A percentile compares a stretch with the other conserved stretches of the same genome.
Conservation (phyloP, 2,797 vertebrate species). For the Acanthiza pusilla region DNA sequence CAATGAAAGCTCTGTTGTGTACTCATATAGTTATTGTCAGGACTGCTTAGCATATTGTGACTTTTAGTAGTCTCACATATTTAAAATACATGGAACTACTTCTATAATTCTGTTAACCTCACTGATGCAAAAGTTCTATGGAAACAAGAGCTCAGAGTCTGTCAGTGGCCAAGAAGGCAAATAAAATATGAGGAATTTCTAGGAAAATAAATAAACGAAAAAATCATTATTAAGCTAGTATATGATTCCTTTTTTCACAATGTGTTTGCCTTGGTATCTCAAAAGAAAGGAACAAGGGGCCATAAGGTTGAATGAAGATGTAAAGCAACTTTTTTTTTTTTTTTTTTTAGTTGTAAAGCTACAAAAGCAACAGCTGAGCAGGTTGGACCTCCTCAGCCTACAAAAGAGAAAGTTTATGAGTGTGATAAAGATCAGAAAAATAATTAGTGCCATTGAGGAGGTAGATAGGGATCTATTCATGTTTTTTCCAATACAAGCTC, state of each 20-base stretch:
- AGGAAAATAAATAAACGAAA: neutral
- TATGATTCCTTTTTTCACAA: neutral
- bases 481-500: neutral
- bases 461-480: neutral
- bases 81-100: neutral
- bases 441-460: neutral
- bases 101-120: slow-evolving; percentile 22
- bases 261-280: neutral
- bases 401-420: neutral
- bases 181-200: neutral
- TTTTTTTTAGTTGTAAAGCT: no score
- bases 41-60: neutral
- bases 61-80: neutral
- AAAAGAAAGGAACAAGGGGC: neutral
- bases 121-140: neutral
- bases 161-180: neutral
- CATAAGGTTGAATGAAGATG: neutral
- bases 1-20: neutral
- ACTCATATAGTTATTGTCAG: neutral
- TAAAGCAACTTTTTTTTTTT: neutral
- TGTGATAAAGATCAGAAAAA: neutral
- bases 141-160: neutral
- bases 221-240: neutral
- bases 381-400: neutral
- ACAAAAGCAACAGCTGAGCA: neutral